These are phyloP conservation scores for Calyptommatus sinebrachiatus DNA, from an alignment of 2,113 vertebrate genomes.

Conservation along the genomic window DNA sequence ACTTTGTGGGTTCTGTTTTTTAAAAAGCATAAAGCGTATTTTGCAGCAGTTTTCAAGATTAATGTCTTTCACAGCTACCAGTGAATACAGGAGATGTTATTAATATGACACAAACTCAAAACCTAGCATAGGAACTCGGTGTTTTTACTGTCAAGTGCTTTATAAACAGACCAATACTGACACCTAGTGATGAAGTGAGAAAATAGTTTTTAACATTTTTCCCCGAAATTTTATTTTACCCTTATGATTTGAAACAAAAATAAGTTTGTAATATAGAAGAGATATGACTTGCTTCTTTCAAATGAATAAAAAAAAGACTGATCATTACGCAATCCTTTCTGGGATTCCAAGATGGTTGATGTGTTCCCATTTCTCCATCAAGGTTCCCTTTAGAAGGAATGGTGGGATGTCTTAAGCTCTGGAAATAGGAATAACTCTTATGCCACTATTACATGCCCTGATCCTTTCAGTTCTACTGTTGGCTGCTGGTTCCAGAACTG, in stretches of 20 bases:
- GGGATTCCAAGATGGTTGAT: too few species aligned
- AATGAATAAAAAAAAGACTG: too few species aligned
- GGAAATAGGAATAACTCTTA: too few species aligned
- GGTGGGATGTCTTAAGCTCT: too few species aligned
- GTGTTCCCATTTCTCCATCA: too few species aligned
- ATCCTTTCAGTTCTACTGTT: too few species aligned
- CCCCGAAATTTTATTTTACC: not conserved
- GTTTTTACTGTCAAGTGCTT: not conserved
- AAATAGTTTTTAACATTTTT: not conserved
- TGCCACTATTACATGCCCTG: too few species aligned
- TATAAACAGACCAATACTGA: conserved; percentile 52
- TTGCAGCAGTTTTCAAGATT: not conserved
- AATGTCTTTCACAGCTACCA: not conserved
- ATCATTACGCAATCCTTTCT: too few species aligned
- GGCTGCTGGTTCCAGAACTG: too few species aligned
- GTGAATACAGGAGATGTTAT: not conserved
- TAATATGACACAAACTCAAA: not conserved
- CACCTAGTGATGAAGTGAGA: conserved; percentile 57
- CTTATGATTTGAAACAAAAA: not conserved
- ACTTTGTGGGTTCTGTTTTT: not conserved
- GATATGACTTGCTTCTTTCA: too few species aligned
- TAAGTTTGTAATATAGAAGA: too few species aligned
- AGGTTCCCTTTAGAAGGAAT: too few species aligned
- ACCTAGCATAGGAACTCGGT: not conserved
- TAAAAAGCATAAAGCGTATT: not conserved